These are phyloP conservation scores for Vulpes lagopus DNA, from an alignment of 2,113 vertebrate species.

Conservation along the genomic window DNA sequence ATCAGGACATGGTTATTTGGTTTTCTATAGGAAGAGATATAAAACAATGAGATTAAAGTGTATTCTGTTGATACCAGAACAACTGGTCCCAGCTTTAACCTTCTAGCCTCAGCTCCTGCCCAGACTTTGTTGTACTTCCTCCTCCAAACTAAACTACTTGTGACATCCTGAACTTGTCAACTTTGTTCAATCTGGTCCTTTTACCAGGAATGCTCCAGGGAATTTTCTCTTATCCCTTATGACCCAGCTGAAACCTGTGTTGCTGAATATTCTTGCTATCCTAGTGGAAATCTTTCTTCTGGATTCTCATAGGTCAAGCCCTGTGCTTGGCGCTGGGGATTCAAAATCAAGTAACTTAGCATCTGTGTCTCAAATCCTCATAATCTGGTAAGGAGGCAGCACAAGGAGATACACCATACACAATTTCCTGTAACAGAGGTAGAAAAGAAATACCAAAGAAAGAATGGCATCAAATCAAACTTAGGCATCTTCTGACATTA, in stretches of 20 bases:
- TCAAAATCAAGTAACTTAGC: background rate
- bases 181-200: background rate
- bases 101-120: too few relatives aligned
- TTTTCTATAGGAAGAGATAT: background rate
- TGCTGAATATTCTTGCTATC: background rate
- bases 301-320: background rate
- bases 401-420: background rate
- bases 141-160: background rate
- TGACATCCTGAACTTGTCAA: background rate
- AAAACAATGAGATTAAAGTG: background rate
- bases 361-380: background rate
- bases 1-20: background rate
- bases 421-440: background rate
- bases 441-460: background rate
- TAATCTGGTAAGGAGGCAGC: background rate
- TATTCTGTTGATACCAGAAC: background rate
- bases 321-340: background rate
- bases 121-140: background rate
- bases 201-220: background rate
- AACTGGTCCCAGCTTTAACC: background rate
- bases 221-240: background rate
- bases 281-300: background rate
- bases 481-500: background rate
- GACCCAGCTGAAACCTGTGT: constrained; percentile 14
- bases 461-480: background rate